These are phyloP conservation scores for Channallabes apus DNA, from an alignment of 2,797 vertebrate species.

Conservation along the genomic window DNA sequence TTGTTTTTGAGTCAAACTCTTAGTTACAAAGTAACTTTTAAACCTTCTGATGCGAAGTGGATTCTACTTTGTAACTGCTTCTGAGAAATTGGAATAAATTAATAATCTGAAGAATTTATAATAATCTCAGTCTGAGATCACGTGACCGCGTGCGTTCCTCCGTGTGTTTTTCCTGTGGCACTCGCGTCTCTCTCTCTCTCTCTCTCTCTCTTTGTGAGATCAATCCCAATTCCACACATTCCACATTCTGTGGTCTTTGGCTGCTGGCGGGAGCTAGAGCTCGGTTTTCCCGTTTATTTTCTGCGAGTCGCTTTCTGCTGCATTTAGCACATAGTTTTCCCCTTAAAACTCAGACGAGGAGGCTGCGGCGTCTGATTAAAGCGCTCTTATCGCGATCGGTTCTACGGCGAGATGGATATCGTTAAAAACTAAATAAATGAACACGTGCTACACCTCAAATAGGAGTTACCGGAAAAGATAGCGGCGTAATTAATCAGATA, in stretches of 20 bases:
- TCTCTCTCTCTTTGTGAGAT: constrained; percentile 42
- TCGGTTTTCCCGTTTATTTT: constrained; percentile 33
- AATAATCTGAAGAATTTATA: not conserved
- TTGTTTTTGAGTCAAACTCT: not conserved
- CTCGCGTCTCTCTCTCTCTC: not conserved
- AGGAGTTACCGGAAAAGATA: not conserved
- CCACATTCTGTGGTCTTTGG: constrained; percentile 54
- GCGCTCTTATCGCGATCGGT: not conserved
- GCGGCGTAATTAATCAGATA: not conserved
- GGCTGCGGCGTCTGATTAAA: not conserved
- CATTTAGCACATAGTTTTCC: constrained; percentile 14
- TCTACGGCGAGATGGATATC: not conserved
- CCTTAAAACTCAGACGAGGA: not conserved
- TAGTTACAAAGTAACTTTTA: not conserved
- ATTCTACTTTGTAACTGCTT: not conserved
- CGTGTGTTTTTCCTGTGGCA: not conserved
- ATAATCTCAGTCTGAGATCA: too few species aligned
- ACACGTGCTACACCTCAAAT: not conserved
- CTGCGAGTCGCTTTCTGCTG: constrained; percentile 1
- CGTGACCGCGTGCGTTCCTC: not conserved
- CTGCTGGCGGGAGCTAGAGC: constrained; percentile 33
- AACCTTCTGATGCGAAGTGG: not conserved
- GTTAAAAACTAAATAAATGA: not conserved
- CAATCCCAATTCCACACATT: constrained; percentile 54
- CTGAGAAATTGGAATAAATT: not conserved